phyloP scores from a whole-genome alignment of 2,113 vertebrate species.

The Anser cygnoides region DNA sequence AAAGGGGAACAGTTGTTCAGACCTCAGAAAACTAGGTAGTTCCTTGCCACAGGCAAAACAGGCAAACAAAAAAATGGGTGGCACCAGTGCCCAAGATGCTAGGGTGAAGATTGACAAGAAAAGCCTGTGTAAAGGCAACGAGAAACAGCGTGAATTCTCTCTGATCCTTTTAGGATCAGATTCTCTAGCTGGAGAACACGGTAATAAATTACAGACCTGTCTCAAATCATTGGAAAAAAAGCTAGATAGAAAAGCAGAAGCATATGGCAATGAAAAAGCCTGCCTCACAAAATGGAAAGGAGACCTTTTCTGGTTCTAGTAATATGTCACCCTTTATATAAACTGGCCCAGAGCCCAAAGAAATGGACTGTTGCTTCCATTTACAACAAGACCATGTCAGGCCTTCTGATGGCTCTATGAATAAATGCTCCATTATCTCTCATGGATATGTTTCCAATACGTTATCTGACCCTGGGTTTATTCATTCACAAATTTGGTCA shows the following conservation, averaged over 20 bases:
- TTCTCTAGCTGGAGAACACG: neutral
- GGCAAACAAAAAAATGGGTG: neutral
- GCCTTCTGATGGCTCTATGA: conserved; percentile 22
- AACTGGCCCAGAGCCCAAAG: conserved; percentile 40
- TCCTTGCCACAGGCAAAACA: neutral
- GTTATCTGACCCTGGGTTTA: conserved; percentile 15
- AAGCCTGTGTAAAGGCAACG: neutral
- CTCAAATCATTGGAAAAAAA: neutral
- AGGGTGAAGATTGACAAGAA: neutral
- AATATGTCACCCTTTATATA: conserved; percentile 37
- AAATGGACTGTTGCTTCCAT: conserved; percentile 20
- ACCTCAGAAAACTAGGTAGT: neutral
- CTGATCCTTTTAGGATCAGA: neutral
- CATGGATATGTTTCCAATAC: conserved; percentile 16
- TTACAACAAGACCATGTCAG: conserved; percentile 1
- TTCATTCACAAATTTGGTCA: conserved; percentile 43
- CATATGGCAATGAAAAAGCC: neutral
- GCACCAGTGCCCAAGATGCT: neutral
- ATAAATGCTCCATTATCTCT: conserved; percentile 51
- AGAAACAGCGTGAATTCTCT: neutral
- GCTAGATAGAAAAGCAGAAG: neutral
- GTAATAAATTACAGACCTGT: neutral
- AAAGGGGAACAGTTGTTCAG: neutral
- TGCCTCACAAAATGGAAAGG: neutral
- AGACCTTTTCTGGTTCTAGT: conserved; percentile 18